A percentile compares a stretch with the other conserved stretches of the same genome.
phyloP scores from a whole-genome alignment of 2,113 vertebrate species.

The Uria lomvia region DNA sequence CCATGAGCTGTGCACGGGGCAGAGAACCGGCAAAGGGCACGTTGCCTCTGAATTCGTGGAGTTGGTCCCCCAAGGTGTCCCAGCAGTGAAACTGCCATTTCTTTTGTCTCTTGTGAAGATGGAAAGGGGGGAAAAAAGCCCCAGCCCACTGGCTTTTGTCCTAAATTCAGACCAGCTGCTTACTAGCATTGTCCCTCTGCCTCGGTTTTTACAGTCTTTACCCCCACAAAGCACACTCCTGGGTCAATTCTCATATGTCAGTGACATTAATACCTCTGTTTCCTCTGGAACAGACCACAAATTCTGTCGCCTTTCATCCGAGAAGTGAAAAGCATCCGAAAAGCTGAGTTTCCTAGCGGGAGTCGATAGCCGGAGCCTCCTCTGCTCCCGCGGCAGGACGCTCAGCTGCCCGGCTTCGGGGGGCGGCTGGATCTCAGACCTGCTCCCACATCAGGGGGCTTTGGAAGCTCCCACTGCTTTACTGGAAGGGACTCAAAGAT shows the following conservation, averaged over 20 bases:
- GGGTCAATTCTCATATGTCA: slow-evolving; percentile 16
- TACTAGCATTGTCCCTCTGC: neutral
- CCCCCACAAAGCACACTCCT: neutral
- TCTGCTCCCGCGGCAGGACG: accelerated
- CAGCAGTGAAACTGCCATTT: neutral
- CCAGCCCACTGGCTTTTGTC: slow-evolving; percentile 25
- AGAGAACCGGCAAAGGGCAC: accelerated
- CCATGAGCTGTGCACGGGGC: neutral
- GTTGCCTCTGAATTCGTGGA: neutral
- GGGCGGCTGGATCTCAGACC: neutral
- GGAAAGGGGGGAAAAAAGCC: neutral
- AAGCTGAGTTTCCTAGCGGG: neutral
- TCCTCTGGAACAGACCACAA: neutral
- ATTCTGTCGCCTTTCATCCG: neutral
- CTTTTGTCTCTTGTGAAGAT: slow-evolving; percentile 18
- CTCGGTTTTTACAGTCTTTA: slow-evolving; percentile 2
- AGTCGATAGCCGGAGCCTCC: neutral
- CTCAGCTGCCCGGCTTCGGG: neutral
- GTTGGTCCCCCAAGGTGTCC: neutral
- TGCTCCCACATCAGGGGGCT: neutral
- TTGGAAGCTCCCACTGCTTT: neutral
- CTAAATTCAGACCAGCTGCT: slow-evolving; percentile 59
- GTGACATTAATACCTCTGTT: neutral
- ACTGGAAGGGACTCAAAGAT: neutral
- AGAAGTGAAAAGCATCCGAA: neutral